Evolutionary conservation across 1,140 invertebrate species (phyloP).

Genomic region (Nasonia vitripennis): DNA sequence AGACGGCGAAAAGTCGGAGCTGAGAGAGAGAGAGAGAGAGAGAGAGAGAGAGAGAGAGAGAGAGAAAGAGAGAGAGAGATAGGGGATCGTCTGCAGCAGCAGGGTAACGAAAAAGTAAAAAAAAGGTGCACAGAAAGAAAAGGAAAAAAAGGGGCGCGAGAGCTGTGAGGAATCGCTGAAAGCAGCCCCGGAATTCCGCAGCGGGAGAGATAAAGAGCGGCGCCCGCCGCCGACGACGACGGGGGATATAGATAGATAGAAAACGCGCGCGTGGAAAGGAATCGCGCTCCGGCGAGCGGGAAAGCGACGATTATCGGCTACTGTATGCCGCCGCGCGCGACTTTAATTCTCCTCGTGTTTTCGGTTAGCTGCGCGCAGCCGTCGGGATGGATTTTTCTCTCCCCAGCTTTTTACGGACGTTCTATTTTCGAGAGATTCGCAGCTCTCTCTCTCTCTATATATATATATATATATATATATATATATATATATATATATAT

Average conservation of each 20-base stretch:
- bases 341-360: slow-evolving; percentile 31
- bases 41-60: slow-evolving; percentile 5
- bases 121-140: not conserved
- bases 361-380: not conserved
- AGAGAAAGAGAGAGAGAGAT: slow-evolving; percentile 8
- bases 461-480: too few species aligned
- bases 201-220: not conserved
- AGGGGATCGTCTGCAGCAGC: not conserved
- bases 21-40: slow-evolving; percentile 1
- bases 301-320: slow-evolving; percentile 43
- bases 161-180: not conserved
- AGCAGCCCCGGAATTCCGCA: not conserved
- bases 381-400: slow-evolving; percentile 19
- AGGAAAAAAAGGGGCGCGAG: not conserved
- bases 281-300: slow-evolving; percentile 19
- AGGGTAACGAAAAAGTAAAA: not conserved
- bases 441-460: not conserved
- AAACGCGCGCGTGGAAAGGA: not conserved
- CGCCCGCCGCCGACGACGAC: too few species aligned
- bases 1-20: slow-evolving; percentile 15
- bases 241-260: not conserved
- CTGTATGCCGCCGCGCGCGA: not conserved
- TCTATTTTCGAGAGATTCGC: not conserved
- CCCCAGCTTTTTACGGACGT: not conserved
- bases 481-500: too few species aligned